These are phyloP conservation scores for Nycticryphes semicollaris DNA, from an alignment of 2,113 vertebrate genomes.

Conservation along the genomic window DNA sequence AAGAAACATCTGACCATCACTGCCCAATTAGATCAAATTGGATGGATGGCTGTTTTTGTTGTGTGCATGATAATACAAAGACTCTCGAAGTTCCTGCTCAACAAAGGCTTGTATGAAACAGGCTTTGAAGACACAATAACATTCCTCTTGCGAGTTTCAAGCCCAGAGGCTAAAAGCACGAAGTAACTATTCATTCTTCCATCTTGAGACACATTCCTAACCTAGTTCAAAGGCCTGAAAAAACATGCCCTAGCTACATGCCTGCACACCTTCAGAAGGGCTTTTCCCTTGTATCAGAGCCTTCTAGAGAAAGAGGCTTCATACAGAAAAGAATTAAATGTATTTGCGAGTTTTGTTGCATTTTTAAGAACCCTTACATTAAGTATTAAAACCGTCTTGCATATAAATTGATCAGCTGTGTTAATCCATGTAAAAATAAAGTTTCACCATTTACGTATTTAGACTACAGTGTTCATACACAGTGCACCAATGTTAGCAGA, in stretches of 20 bases:
- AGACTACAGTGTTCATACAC: background rate
- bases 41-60: conserved; percentile 63
- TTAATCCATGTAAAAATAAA: background rate
- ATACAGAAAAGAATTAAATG: conserved; percentile 24
- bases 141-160: conserved; percentile 75
- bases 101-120: conserved; percentile 67
- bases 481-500: background rate
- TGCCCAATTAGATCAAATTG: conserved; percentile 69
- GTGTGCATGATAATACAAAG: conserved; percentile 63
- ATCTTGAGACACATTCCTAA: conserved; percentile 79
- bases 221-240: conserved; percentile 78
- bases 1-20: conserved; percentile 18
- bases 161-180: conserved; percentile 74
- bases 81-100: conserved; percentile 63
- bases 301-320: conserved; percentile 12
- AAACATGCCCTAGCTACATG: conserved; percentile 72
- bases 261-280: conserved; percentile 69
- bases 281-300: conserved; percentile 41
- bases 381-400: background rate
- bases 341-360: conserved; percentile 12
- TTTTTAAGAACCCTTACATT: background rate
- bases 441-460: background rate
- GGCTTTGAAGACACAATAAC: conserved; percentile 80
- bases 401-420: background rate
- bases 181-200: conserved; percentile 77